These are phyloP conservation scores for Austrolebias charrua DNA, from an alignment of 2,797 vertebrate genomes.

Conservation along the genomic window DNA sequence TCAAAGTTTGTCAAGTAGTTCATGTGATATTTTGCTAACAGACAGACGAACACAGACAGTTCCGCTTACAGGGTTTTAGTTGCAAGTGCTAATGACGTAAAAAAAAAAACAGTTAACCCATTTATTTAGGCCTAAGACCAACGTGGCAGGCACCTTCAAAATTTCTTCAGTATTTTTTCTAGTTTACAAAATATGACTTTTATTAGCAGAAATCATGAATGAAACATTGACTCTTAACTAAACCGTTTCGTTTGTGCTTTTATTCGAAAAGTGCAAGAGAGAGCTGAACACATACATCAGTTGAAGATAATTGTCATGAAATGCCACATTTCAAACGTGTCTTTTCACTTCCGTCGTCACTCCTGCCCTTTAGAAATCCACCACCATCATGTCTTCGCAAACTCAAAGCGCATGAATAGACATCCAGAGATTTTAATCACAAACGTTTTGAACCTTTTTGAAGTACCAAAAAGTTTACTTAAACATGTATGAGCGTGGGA, in stretches of 20 bases:
- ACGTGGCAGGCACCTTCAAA: too few relatives aligned
- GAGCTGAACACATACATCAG: background rate
- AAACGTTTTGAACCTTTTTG: conserved; percentile 71
- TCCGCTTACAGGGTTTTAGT: too few relatives aligned
- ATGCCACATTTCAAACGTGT: conserved; percentile 53
- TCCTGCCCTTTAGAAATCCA: conserved; percentile 62
- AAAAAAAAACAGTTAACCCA: too few relatives aligned
- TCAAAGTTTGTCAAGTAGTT: too few relatives aligned
- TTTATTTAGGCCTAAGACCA: too few relatives aligned
- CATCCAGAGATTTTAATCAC: conserved; percentile 69
- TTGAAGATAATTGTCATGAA: conserved; percentile 40
- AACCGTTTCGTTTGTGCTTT: background rate
- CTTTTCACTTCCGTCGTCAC: conserved; percentile 45
- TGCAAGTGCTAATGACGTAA: too few relatives aligned
- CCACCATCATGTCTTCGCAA: conserved; percentile 32
- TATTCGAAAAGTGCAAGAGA: background rate
- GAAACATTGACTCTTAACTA: background rate
- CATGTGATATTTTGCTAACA: too few relatives aligned
- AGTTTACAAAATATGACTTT: background rate
- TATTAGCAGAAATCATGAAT: background rate
- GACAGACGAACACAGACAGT: too few relatives aligned
- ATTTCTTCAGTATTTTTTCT: background rate
- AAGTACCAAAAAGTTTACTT: conserved; percentile 65
- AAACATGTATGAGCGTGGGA: conserved; percentile 64
- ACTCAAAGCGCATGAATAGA: conserved; percentile 58